Conservation (phyloP, 2,113 vertebrate species). For the Caranx melampygus region DNA sequence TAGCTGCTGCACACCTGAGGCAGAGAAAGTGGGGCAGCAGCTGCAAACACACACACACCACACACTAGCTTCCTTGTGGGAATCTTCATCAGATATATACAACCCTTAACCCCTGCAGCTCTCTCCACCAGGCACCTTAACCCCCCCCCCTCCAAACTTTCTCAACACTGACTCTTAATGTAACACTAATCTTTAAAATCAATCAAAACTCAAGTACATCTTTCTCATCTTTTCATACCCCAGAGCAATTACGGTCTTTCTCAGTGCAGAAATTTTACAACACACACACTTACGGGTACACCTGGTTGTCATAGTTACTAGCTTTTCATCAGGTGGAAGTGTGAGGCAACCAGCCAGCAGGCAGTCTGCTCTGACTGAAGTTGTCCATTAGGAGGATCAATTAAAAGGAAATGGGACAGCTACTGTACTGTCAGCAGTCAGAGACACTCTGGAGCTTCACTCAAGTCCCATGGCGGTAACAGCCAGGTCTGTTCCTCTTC, state of each 20-base stretch:
- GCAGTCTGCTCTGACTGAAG: conserved; percentile 42
- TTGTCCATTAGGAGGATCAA: conserved; percentile 58
- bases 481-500: conserved; percentile 18
- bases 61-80: neutral
- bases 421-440: conserved; percentile 29
- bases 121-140: neutral
- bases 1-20: conserved; percentile 49
- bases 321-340: conserved; percentile 37
- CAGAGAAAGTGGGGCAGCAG: conserved; percentile 32
- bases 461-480: conserved; percentile 25
- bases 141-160: too few species aligned
- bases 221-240: neutral
- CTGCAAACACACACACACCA: conserved; percentile 18
- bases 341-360: conserved; percentile 47
- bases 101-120: neutral
- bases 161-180: neutral
- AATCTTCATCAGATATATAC: neutral
- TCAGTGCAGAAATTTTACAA: neutral
- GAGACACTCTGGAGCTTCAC: conserved; percentile 35
- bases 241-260: neutral
- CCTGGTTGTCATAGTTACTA: conserved; percentile 50
- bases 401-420: conserved; percentile 56
- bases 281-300: neutral
- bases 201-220: neutral
- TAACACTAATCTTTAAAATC: neutral